phyloP scores from a whole-genome alignment of 2,797 vertebrate species.

The Amblyraja radiata region DNA sequence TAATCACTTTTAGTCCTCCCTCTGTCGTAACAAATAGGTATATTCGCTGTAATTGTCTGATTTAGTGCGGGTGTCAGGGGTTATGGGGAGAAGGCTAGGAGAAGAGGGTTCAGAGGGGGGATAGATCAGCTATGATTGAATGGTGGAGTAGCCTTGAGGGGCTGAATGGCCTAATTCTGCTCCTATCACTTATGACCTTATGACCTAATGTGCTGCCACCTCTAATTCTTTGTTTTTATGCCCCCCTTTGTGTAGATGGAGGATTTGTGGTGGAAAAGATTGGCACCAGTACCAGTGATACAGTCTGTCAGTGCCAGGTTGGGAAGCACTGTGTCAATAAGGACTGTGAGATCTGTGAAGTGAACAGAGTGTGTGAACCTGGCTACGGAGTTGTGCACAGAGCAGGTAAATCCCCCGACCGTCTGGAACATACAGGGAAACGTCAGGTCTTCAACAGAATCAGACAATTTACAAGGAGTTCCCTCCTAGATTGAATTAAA shows the following conservation, averaged over 20 bases:
- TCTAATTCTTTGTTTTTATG: neutral
- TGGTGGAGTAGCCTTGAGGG: too few species aligned
- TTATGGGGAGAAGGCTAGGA: too few species aligned
- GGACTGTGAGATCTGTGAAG: slow-evolving; percentile 30
- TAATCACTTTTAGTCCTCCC: neutral
- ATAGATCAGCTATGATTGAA: too few species aligned
- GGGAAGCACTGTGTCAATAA: slow-evolving; percentile 12
- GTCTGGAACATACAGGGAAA: neutral
- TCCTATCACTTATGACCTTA: too few species aligned
- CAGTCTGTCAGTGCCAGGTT: neutral
- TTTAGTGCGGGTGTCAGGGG: too few species aligned
- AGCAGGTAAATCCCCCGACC: neutral
- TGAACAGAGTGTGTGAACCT: neutral
- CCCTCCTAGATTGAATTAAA: neutral
- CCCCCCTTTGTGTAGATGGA: neutral
- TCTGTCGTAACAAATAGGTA: too few species aligned
- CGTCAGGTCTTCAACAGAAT: neutral
- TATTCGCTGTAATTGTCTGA: neutral
- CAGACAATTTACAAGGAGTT: neutral
- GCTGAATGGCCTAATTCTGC: too few species aligned
- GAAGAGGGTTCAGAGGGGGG: too few species aligned
- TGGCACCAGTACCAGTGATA: neutral
- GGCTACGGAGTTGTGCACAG: neutral
- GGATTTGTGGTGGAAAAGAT: neutral
- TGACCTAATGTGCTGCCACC: neutral